These are phyloP conservation scores for Camelus dromedarius DNA, from an alignment of 2,113 vertebrate species.

Conservation along the genomic window DNA sequence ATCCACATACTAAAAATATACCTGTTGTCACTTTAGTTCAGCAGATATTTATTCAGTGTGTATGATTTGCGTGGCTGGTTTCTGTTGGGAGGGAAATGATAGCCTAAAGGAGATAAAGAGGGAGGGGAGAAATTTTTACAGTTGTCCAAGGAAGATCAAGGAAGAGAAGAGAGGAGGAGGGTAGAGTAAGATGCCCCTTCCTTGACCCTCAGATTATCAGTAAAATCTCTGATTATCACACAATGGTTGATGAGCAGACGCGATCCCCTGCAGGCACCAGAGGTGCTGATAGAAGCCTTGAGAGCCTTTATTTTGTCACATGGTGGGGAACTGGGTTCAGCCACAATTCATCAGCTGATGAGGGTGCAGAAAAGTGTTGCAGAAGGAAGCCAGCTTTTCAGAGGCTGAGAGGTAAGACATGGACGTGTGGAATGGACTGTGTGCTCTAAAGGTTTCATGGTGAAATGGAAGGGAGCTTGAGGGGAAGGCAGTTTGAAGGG, in stretches of 20 bases:
- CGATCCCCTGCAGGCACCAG: background rate
- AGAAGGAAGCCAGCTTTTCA: background rate
- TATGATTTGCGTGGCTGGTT: background rate
- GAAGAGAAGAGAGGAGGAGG: background rate
- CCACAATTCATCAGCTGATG: background rate
- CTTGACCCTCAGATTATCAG: background rate
- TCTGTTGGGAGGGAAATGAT: background rate
- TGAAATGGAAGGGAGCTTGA: background rate
- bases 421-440: background rate
- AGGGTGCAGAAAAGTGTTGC: background rate
- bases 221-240: background rate
- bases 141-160: background rate
- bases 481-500: background rate
- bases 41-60: background rate
- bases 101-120: background rate
- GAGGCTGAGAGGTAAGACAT: background rate
- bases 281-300: background rate
- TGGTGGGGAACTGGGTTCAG: background rate
- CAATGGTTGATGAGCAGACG: background rate
- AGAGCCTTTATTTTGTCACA: too few relatives aligned
- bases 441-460: background rate
- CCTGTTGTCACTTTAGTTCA: background rate
- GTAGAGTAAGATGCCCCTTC: background rate
- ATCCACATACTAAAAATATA: background rate
- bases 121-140: background rate